phyloP scores from a whole-genome alignment of 2,888 invertebrate genomes.

The Dryococelus australis region DNA sequence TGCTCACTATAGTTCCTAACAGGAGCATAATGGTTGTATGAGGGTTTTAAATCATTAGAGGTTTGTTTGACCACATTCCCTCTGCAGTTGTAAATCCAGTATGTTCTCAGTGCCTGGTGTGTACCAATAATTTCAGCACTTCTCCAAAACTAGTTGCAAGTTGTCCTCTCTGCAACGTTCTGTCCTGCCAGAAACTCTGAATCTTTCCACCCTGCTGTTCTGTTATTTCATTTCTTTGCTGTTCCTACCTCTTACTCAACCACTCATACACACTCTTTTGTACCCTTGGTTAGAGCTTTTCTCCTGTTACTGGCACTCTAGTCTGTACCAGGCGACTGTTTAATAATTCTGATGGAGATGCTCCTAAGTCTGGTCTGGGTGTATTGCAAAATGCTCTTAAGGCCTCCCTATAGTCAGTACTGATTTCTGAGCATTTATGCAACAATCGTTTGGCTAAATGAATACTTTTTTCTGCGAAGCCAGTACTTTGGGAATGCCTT shows the following conservation, averaged over 20 bases:
- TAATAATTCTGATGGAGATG: not conserved
- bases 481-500: not conserved
- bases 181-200: not conserved
- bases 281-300: not conserved
- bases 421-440: not conserved
- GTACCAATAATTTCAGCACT: not conserved
- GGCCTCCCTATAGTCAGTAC: not conserved
- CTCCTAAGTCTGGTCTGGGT: not conserved
- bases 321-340: not conserved
- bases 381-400: not conserved
- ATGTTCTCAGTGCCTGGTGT: not conserved
- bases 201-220: not conserved
- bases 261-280: not conserved
- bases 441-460: not conserved
- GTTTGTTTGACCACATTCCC: not conserved
- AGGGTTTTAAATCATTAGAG: not conserved
- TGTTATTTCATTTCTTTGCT: not conserved
- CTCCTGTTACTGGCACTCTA: not conserved
- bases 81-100: not conserved
- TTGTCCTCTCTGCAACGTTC: not conserved
- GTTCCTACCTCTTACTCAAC: not conserved
- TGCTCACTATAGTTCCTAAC: not conserved
- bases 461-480: not conserved
- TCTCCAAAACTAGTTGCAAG: not conserved
- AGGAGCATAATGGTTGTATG: not conserved